phyloP scores from a whole-genome alignment of 2,888 invertebrate species.

The Neoitamus cyanurus region DNA sequence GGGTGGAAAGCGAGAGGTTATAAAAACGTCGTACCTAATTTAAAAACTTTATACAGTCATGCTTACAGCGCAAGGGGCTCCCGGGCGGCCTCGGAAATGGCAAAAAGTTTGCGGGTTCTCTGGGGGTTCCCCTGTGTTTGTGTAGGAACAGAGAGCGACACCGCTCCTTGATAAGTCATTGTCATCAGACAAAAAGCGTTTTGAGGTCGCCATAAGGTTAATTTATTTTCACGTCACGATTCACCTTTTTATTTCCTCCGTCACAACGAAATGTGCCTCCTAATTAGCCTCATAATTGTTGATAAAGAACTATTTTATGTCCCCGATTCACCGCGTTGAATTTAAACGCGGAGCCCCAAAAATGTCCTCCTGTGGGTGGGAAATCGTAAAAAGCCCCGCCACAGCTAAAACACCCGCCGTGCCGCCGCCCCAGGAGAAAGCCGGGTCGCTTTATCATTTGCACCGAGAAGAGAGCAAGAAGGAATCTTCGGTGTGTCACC shows the following conservation, averaged over 20 bases:
- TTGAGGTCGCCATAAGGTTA: conserved; percentile 47
- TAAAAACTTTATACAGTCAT: conserved; percentile 25
- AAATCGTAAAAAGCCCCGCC: conserved; percentile 5
- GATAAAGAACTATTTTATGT: conserved; percentile 51
- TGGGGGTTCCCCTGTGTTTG: neutral
- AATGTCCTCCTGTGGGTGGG: neutral
- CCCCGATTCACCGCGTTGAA: conserved; percentile 46
- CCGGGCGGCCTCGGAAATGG: neutral
- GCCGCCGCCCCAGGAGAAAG: neutral
- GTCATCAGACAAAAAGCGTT: conserved; percentile 46
- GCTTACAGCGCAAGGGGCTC: neutral
- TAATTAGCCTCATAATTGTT: conserved; percentile 51
- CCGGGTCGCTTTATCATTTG: conserved; percentile 18
- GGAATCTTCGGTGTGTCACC: conserved; percentile 32
- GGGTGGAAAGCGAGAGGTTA: neutral
- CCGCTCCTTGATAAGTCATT: conserved; percentile 46
- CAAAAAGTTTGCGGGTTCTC: neutral
- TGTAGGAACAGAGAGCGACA: neutral
- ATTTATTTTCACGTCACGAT: conserved; percentile 50
- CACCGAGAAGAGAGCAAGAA: neutral
- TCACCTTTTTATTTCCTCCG: conserved; percentile 49
- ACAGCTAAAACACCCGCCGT: neutral
- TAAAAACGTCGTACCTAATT: conserved; percentile 1
- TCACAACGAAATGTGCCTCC: conserved; percentile 50
- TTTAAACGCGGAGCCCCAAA: conserved; percentile 44